Percentiles rank a stretch among this genome's conserved stretches.
These are phyloP conservation scores for Otolemur crassicaudatus DNA, from an alignment of 2,797 vertebrate genomes.

Conservation along the genomic window DNA sequence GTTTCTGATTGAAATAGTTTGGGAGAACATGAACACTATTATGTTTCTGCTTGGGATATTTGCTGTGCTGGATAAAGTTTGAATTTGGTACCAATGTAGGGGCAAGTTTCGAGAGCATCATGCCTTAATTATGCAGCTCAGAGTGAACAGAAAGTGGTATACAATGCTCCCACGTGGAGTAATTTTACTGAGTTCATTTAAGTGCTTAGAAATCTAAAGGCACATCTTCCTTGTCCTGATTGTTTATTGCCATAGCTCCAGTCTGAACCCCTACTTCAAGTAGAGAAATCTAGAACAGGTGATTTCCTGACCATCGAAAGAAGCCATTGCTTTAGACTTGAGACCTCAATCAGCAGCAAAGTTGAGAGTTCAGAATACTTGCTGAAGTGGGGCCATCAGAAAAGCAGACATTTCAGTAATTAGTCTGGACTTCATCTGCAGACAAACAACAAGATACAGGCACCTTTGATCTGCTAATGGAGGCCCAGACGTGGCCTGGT, in stretches of 20 bases:
- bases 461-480: conserved; percentile 58
- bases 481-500: neutral
- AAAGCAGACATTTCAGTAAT: conserved; percentile 14
- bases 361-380: neutral
- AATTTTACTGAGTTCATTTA: neutral
- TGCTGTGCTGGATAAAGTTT: neutral
- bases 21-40: too few relatives aligned
- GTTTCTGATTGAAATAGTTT: neutral
- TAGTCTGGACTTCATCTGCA: neutral
- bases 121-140: neutral
- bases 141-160: neutral
- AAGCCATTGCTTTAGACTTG: neutral
- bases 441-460: conserved; percentile 50
- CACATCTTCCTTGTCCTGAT: neutral
- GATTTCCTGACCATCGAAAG: neutral
- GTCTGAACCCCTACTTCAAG: neutral
- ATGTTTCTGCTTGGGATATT: neutral
- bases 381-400: conserved; percentile 1
- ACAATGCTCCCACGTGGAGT: neutral
- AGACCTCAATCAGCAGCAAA: neutral
- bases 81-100: neutral
- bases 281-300: neutral
- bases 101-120: neutral
- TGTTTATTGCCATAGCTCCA: neutral
- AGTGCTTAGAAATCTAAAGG: neutral